phyloP scores from a whole-genome alignment of 2,797 vertebrate species.

The Linurgus olivaceus region DNA sequence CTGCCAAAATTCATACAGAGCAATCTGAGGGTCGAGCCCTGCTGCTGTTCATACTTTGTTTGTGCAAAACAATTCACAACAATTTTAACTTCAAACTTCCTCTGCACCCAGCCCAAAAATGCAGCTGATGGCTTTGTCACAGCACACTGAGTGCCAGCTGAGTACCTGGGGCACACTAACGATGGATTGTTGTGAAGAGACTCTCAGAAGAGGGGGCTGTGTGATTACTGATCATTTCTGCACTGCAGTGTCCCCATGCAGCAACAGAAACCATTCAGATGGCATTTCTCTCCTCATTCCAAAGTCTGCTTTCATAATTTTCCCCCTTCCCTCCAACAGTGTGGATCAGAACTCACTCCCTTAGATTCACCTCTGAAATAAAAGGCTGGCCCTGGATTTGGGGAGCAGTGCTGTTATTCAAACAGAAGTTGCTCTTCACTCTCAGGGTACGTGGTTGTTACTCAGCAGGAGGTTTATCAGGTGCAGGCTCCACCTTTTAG shows the following conservation, averaged over 20 bases:
- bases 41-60: background rate
- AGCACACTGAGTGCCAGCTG: background rate
- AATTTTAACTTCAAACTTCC: background rate
- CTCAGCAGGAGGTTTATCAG: background rate
- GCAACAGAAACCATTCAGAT: background rate
- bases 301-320: background rate
- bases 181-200: background rate
- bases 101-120: background rate
- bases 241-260: background rate
- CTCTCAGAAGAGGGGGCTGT: slow-evolving; percentile 1
- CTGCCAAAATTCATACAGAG: background rate
- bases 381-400: background rate
- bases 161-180: background rate
- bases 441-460: fast-evolving
- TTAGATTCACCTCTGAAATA: background rate
- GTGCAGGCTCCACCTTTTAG: background rate
- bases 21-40: background rate
- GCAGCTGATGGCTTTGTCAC: background rate
- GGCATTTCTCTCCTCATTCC: background rate
- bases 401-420: background rate
- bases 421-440: background rate
- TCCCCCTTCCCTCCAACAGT: background rate
- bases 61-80: background rate
- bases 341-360: background rate
- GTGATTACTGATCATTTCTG: background rate